A percentile compares a stretch with the other conserved stretches of the same genome.
These are phyloP conservation scores for Phaonia tiefii DNA, from an alignment of 2,888 invertebrate species.

Conservation along the genomic window DNA sequence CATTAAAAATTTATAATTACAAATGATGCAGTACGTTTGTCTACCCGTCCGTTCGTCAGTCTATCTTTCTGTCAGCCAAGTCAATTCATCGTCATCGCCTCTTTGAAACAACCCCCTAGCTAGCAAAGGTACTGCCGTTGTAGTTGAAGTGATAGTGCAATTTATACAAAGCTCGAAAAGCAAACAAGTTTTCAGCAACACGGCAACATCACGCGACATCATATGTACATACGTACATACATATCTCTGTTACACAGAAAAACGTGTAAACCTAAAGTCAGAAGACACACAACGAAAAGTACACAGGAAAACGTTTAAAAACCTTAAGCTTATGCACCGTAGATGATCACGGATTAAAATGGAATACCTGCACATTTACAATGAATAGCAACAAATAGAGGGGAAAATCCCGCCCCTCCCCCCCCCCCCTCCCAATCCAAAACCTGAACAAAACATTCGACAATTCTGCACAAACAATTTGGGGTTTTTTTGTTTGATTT, in stretches of 20 bases:
- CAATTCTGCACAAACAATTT: slow-evolving; percentile 22
- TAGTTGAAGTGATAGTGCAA: slow-evolving; percentile 28
- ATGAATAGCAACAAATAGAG: background rate
- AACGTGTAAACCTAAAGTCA: no score
- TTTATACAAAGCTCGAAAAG: slow-evolving; percentile 16
- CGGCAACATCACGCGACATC: slow-evolving; percentile 19
- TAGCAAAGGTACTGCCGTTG: background rate
- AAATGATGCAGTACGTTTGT: slow-evolving; percentile 63
- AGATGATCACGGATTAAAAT: slow-evolving; percentile 19
- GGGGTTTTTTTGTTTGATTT: background rate
- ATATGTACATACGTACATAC: background rate
- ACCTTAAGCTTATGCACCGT: slow-evolving; percentile 21
- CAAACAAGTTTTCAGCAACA: slow-evolving; percentile 4
- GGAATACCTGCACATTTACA: background rate
- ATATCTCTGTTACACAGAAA: no score
- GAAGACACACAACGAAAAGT: background rate
- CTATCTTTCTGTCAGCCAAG: slow-evolving; percentile 11
- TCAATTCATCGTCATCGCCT: slow-evolving; percentile 31
- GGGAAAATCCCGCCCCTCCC: no score
- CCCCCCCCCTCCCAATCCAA: no score
- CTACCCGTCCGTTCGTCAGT: background rate
- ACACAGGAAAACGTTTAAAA: slow-evolving; percentile 11
- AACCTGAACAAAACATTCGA: slow-evolving; percentile 23
- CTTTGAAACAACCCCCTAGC: background rate
- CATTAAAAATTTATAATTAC: slow-evolving; percentile 79